Conservation (phyloP, 2,113 vertebrate genomes). For the Theristicus caerulescens region DNA sequence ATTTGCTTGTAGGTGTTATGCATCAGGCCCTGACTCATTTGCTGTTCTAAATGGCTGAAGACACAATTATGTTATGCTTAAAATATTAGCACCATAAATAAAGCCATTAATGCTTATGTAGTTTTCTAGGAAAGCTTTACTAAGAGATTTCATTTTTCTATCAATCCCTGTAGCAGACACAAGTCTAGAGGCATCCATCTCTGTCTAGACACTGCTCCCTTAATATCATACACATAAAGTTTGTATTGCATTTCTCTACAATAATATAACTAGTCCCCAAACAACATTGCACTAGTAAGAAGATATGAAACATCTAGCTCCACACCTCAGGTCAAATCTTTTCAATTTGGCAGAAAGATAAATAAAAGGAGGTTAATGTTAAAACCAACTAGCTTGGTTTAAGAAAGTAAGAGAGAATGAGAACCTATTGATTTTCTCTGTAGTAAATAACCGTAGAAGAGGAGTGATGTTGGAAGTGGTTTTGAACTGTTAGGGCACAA, state of each 20-base stretch:
- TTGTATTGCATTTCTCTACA: neutral
- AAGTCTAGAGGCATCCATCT: neutral
- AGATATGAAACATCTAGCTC: neutral
- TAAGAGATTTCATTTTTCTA: conserved; percentile 14
- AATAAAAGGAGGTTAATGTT: neutral
- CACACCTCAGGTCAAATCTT: neutral
- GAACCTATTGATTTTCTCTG: neutral
- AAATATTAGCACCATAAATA: conserved; percentile 16
- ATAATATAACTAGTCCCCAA: neutral
- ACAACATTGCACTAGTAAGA: neutral
- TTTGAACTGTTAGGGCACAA: neutral
- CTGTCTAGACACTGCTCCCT: neutral
- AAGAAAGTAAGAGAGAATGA: neutral
- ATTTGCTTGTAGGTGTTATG: neutral
- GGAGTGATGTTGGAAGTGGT: neutral
- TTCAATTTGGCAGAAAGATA: neutral
- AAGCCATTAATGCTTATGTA: conserved; percentile 7
- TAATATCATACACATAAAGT: neutral
- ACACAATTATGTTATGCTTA: conserved; percentile 18
- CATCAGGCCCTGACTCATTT: neutral
- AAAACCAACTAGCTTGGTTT: neutral
- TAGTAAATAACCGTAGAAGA: neutral
- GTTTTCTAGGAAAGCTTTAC: conserved; percentile 34
- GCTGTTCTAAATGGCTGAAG: conserved; percentile 24
- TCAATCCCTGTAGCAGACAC: neutral